A percentile compares a stretch with the other conserved stretches of the same genome.
Evolutionary conservation across 2,888 invertebrate genomes (phyloP).

Genomic region (Cataglyphis albicans): DNA sequence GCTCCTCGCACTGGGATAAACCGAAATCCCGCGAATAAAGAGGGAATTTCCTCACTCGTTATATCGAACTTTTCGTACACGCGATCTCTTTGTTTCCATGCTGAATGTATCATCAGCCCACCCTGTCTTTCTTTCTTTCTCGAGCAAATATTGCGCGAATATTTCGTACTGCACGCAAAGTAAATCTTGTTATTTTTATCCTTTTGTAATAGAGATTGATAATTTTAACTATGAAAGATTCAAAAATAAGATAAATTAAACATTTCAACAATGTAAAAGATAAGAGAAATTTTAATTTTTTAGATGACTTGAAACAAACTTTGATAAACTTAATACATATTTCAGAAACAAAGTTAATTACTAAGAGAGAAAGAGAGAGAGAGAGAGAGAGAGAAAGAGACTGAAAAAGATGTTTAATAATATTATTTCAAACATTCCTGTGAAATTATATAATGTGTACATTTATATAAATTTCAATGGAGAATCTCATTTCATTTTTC

Average conservation of each 20-base stretch:
- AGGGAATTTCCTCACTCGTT: conserved; percentile 17
- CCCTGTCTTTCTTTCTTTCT: neutral
- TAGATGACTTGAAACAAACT: neutral
- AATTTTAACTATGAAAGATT: neutral
- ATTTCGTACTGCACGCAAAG: neutral
- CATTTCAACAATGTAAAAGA: neutral
- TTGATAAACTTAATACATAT: too few relatives aligned
- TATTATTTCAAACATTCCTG: too few relatives aligned
- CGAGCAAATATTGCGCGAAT: conserved; percentile 4
- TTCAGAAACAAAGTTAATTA: too few relatives aligned
- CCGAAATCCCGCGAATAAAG: conserved; percentile 5
- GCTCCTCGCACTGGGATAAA: conserved; percentile 4
- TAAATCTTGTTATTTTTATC: neutral
- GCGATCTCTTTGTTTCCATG: neutral
- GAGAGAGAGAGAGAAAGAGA: too few relatives aligned
- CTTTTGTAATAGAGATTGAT: neutral
- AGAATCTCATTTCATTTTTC: neutral
- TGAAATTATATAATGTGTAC: too few relatives aligned
- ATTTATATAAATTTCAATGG: neutral
- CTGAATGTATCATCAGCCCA: neutral
- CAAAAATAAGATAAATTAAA: neutral
- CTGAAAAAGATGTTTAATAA: too few relatives aligned
- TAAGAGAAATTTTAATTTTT: neutral
- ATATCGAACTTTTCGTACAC: neutral
- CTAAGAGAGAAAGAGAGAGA: too few relatives aligned